Evolutionary conservation across 1,140 invertebrate species (phyloP).

Genomic region (Campoletis sonorensis): DNA sequence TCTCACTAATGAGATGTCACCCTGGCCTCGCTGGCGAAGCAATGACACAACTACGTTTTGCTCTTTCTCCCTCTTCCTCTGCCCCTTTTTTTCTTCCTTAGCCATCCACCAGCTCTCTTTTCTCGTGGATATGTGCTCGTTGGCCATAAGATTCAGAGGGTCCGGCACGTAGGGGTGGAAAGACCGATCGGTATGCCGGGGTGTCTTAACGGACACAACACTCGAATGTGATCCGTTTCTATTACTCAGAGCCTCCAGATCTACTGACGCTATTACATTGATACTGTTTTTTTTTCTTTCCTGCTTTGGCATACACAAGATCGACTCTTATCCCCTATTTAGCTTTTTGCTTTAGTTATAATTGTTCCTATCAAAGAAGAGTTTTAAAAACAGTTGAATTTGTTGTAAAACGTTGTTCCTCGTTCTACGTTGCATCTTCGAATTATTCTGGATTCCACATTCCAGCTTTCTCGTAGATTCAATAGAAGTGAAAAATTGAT

Average conservation of each 20-base stretch:
- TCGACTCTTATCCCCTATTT: background rate
- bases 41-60: conserved; percentile 47
- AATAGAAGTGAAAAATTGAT: background rate
- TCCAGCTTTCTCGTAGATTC: too few species aligned
- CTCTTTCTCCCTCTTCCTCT: conserved; percentile 26
- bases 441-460: too few species aligned
- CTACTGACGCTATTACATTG: background rate
- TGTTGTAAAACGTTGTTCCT: too few species aligned
- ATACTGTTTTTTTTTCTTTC: background rate
- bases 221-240: conserved; percentile 24
- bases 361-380: too few species aligned
- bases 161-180: conserved; percentile 32
- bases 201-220: conserved; percentile 20
- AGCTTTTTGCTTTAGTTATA: background rate
- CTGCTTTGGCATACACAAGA: background rate
- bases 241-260: background rate
- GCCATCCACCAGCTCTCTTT: background rate
- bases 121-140: conserved; percentile 11
- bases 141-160: conserved; percentile 27
- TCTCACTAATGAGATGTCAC: conserved; percentile 78
- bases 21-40: conserved; percentile 60
- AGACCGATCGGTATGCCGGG: conserved; percentile 34
- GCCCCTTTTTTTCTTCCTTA: conserved; percentile 34
- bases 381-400: too few species aligned
- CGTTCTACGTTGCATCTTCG: too few species aligned